phyloP scores from a whole-genome alignment of 2,888 invertebrate species.

The Tetramorium bicarinatum region DNA sequence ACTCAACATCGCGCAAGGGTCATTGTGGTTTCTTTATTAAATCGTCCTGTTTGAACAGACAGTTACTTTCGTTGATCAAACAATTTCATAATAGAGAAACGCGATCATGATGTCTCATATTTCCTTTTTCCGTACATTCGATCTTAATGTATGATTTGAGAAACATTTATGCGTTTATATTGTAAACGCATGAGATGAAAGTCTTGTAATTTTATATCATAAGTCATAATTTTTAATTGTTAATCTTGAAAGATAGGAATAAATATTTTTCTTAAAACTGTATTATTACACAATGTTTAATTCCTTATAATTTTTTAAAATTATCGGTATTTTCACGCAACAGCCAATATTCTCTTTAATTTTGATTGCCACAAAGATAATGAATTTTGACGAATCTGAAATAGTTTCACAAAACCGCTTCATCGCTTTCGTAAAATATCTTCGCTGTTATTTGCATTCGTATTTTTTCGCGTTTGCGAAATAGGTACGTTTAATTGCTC shows the following conservation, averaged over 20 bases:
- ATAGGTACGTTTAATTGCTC: constrained; percentile 49
- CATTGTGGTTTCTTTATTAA: constrained; percentile 40
- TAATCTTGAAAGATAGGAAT: not conserved
- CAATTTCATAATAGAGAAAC: constrained; percentile 23
- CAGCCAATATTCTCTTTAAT: not conserved
- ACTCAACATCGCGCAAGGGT: constrained; percentile 17
- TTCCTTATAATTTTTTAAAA: not conserved
- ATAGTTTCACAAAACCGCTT: not conserved
- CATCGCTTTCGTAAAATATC: not conserved
- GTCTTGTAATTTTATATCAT: not conserved
- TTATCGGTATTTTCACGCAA: not conserved
- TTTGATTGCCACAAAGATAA: not conserved
- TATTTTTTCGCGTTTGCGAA: constrained; percentile 28
- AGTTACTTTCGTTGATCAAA: constrained; percentile 36
- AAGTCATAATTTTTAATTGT: not conserved
- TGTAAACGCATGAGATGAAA: not conserved
- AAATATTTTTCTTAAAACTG: not conserved
- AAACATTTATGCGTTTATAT: not conserved
- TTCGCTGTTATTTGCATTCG: constrained; percentile 16
- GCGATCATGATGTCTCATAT: not conserved
- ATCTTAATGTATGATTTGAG: not conserved
- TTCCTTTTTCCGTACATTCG: not conserved
- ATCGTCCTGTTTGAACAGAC: not conserved
- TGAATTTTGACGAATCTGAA: not conserved
- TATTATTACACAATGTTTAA: not conserved